Evolutionary conservation across 2,888 invertebrate species (phyloP).

Genomic region (Cryptocephalus primarius): DNA sequence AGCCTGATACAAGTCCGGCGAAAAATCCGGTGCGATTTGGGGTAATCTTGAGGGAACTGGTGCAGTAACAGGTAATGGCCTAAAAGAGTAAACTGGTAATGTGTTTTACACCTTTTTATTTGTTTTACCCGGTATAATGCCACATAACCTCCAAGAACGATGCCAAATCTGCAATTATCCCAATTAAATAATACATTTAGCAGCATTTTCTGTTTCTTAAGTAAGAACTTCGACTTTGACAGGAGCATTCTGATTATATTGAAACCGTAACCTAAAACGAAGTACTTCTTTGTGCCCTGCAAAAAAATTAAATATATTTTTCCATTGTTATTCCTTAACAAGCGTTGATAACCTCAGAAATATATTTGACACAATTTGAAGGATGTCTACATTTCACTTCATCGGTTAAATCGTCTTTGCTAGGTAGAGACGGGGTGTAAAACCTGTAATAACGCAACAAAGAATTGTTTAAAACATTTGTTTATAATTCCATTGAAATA

Average conservation of each 20-base stretch:
- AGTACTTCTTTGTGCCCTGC: constrained; percentile 20
- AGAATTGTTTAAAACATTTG: neutral
- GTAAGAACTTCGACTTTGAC: constrained; percentile 10
- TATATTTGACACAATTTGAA: neutral
- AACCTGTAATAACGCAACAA: constrained; percentile 17
- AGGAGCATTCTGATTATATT: constrained; percentile 17
- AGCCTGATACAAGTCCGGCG: constrained; percentile 45
- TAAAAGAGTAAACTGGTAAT: constrained; percentile 7
- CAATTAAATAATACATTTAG: constrained; percentile 15
- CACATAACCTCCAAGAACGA: constrained; percentile 25
- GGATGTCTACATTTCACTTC: neutral
- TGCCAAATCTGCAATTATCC: constrained; percentile 22
- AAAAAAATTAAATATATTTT: constrained; percentile 9
- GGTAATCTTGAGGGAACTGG: constrained; percentile 28
- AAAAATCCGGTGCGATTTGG: constrained; percentile 41
- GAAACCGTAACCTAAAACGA: constrained; percentile 19
- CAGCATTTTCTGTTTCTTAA: constrained; percentile 13
- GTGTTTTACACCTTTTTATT: neutral
- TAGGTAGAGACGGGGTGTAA: constrained; percentile 11
- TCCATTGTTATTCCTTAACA: neutral
- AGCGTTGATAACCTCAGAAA: neutral
- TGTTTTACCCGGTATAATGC: constrained; percentile 23
- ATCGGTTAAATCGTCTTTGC: neutral
- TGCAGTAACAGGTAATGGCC: constrained; percentile 38
- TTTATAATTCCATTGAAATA: too few species aligned